These are phyloP conservation scores for Camponotus floridanus DNA, from an alignment of 1,140 invertebrate genomes.

Conservation along the genomic window DNA sequence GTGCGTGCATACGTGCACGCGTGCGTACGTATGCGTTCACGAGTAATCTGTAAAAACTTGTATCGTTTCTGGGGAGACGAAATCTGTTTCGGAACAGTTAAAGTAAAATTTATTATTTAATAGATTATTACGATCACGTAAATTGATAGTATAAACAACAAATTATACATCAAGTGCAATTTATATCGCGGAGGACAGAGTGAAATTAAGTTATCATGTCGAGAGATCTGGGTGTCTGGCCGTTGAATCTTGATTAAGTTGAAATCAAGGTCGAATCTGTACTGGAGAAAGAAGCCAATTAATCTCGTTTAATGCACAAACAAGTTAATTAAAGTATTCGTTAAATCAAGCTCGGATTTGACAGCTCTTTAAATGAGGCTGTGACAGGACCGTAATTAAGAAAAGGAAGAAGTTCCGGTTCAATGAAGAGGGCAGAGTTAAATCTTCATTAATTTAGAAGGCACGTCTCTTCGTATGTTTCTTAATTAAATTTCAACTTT, in stretches of 20 bases:
- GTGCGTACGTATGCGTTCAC: not conserved
- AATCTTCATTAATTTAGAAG: conserved; percentile 20
- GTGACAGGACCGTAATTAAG: conserved; percentile 30
- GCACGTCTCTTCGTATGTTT: not conserved
- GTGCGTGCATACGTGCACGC: conserved; percentile 52
- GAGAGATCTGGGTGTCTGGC: not conserved
- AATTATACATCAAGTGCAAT: not conserved
- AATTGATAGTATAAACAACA: not conserved
- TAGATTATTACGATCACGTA: not conserved
- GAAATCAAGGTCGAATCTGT: conserved; percentile 5
- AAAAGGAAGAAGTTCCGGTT: not conserved
- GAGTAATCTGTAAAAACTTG: not conserved
- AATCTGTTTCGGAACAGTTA: not conserved
- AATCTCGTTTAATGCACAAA: conserved; percentile 40
- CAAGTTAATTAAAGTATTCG: conserved; percentile 41
- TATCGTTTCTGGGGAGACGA: not conserved
- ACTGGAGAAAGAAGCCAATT: conserved; percentile 24
- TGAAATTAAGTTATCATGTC: not conserved
- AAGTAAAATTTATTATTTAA: not conserved
- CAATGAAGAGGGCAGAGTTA: conserved; percentile 28
- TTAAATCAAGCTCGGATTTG: conserved; percentile 35
- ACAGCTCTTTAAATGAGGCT: conserved; percentile 34
- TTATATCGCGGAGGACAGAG: not conserved
- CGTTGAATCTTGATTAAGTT: conserved; percentile 34
- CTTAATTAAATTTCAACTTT: not conserved